These are phyloP conservation scores for Nyctereutes procyonoides DNA, from an alignment of 2,113 vertebrate genomes.

Conservation along the genomic window DNA sequence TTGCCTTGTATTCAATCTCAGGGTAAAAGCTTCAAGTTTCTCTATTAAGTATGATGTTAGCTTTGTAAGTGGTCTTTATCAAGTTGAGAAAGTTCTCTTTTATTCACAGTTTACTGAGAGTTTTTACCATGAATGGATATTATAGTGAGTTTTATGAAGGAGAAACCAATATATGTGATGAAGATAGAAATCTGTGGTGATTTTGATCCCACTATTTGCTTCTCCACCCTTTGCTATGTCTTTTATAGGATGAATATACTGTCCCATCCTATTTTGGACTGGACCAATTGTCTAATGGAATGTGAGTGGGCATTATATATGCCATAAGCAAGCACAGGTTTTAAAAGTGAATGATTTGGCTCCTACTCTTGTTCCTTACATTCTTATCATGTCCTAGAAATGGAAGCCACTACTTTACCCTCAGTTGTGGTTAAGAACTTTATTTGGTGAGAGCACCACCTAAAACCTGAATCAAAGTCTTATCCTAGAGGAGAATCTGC, in stretches of 20 bases:
- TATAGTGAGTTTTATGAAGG: not conserved
- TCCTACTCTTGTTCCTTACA: not conserved
- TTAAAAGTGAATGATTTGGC: not conserved
- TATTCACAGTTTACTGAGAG: not conserved
- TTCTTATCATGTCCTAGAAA: not conserved
- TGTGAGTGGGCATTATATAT: not conserved
- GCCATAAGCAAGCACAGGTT: not conserved
- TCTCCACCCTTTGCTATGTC: not conserved
- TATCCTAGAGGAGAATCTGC: not conserved
- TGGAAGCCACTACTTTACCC: not conserved
- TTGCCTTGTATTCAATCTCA: not conserved
- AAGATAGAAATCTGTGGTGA: not conserved
- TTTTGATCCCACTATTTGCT: not conserved
- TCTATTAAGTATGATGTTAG: not conserved
- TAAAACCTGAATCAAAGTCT: not conserved
- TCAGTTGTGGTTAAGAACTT: not conserved
- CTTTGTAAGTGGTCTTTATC: too few species aligned
- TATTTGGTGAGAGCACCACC: not conserved
- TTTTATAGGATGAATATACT: not conserved
- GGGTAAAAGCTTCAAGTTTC: not conserved
- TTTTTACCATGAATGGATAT: not conserved
- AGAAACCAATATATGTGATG: not conserved
- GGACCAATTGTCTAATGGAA: not conserved
- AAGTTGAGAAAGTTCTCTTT: not conserved
- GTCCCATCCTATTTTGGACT: fast-evolving